Conservation (phyloP, 2,113 vertebrate genomes). For the Apaloderma vittatum region DNA sequence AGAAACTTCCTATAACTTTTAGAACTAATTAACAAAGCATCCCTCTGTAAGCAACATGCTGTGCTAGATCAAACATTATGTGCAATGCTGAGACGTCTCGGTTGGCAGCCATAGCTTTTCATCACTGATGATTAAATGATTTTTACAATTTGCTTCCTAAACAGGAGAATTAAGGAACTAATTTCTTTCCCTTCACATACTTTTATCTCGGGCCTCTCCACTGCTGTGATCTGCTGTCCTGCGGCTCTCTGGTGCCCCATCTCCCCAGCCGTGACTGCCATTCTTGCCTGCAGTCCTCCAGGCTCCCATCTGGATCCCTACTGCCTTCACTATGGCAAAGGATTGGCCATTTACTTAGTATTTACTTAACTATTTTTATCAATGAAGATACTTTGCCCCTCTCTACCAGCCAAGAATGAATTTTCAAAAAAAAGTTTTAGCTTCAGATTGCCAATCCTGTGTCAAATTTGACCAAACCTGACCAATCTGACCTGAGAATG, state of each 20-base stretch:
- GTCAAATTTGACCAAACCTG: neutral
- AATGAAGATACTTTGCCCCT: neutral
- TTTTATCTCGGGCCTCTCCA: neutral
- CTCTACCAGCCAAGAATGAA: neutral
- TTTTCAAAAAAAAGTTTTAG: neutral
- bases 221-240: neutral
- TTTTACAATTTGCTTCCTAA: neutral
- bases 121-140: neutral
- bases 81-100: fast-evolving
- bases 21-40: conserved; percentile 3
- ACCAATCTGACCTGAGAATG: neutral
- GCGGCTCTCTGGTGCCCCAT: neutral
- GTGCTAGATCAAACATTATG: neutral
- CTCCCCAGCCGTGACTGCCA: fast-evolving
- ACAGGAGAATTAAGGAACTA: neutral
- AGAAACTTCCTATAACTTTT: neutral
- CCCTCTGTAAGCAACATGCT: neutral
- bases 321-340: neutral
- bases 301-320: neutral
- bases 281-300: neutral
- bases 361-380: neutral
- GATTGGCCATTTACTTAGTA: neutral
- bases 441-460: neutral
- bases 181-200: neutral
- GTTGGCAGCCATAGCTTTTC: neutral